Percentiles rank a stretch among this genome's conserved stretches.
Conservation (phyloP, 2,888 invertebrate species). For the Cactoblastis cactorum region DNA sequence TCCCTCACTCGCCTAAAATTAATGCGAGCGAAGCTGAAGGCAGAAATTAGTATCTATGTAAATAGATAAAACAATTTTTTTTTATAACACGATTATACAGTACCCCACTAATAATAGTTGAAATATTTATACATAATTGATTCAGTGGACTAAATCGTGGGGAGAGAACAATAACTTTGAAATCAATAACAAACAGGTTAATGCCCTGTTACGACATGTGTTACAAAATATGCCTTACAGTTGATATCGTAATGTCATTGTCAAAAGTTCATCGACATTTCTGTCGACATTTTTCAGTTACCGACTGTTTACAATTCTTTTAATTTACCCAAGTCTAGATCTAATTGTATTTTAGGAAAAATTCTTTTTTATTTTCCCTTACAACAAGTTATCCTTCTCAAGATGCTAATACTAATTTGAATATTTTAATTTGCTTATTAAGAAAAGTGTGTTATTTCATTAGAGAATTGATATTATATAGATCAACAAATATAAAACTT, state of each 20-base stretch:
- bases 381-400: neutral
- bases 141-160: conserved; percentile 30
- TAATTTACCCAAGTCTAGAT: neutral
- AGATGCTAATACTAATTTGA: too few relatives aligned
- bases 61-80: too few relatives aligned
- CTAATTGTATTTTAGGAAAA: neutral
- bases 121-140: conserved; percentile 16
- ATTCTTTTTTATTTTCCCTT: neutral
- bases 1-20: too few relatives aligned
- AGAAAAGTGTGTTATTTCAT: too few relatives aligned
- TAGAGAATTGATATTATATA: too few relatives aligned
- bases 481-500: too few relatives aligned
- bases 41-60: too few relatives aligned
- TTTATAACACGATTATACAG: too few relatives aligned
- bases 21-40: too few relatives aligned
- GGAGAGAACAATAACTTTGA: conserved; percentile 36
- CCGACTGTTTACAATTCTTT: neutral
- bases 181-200: conserved; percentile 37
- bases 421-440: too few relatives aligned
- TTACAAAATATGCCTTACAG: conserved; percentile 21
- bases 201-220: conserved; percentile 38
- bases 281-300: conserved; percentile 9
- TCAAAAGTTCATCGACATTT: conserved; percentile 27
- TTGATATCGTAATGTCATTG: conserved; percentile 38
- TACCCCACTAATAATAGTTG: neutral